Base-by-base conservation (phyloP, 2,113 vertebrate species). In the Sebastes schlegelii region DNA sequence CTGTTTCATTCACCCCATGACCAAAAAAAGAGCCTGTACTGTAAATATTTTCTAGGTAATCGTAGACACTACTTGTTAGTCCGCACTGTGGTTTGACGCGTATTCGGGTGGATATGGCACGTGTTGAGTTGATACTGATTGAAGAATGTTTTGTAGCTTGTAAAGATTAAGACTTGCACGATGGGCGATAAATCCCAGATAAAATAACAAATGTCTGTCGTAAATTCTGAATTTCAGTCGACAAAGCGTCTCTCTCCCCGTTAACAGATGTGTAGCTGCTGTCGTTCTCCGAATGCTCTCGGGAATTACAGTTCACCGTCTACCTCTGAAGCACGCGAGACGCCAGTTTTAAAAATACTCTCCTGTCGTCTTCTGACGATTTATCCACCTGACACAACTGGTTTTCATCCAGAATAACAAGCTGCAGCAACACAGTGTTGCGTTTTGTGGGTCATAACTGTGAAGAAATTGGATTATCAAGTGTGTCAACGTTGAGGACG, bases 31-130 rank as follows among this genome's bases (percentile, higher is more conserved):
- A 90, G 79, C 86, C 81, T 87, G 80, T 90, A 92, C 77, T 96
- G 94, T 95, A 96, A 91, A 95, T 94, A 92, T 94, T 97, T 95
- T 96, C 88, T 94, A 93, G 93, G 85, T 80, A 16, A 74, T 55
- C 23, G 58, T 83, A 90, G 83, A 89, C 71, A 51, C 83, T 84
- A 80, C 67, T 92, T 61, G 67, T 85, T 79, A 66, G 84, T 86
- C 90, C 87, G 88, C 85, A 76, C 79, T 85, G 87, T 89, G 84
- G 74, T 80, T 86, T 86, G 79, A 77, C 64, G 61, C 85, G 51
- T 85, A 71, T 89, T 86, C 77, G 77, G 69, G 89, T 70, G 83
- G 88, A 77, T 74, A 77, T 73, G 85, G 84, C 80, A 80, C 74
- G 74, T 49, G 17, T 77, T 60, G 12, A 46, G 72, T 46, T 48